Conservation (phyloP, 2,113 vertebrate genomes). For the Nesogale talazaci region DNA sequence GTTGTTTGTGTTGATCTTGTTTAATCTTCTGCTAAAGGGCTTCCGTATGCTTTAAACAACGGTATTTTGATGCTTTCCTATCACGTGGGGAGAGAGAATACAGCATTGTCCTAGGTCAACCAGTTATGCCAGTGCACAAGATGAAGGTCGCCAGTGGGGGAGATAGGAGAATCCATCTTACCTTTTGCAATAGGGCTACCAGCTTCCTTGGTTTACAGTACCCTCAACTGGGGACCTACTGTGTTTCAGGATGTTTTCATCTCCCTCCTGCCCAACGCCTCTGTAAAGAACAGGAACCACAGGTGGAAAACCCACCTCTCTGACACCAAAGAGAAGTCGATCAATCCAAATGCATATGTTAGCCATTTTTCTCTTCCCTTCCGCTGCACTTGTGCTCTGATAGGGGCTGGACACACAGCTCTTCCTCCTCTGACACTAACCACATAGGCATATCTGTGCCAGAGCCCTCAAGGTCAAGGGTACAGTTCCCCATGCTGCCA, state of each 20-base stretch:
- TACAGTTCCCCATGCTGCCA: not conserved
- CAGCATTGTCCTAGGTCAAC: not conserved
- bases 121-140: not conserved
- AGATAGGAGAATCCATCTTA: not conserved
- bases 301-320: not conserved
- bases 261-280: not conserved
- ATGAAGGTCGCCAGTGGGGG: not conserved
- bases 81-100: not conserved
- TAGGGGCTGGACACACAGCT: not conserved
- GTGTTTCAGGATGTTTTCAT: not conserved
- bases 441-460: not conserved
- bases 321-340: not conserved
- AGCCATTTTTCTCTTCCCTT: not conserved
- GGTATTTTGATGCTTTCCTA: not conserved
- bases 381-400: not conserved
- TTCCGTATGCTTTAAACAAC: not conserved
- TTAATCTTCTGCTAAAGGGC: not conserved
- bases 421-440: not conserved
- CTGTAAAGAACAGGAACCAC: not conserved
- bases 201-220: not conserved
- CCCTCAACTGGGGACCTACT: not conserved
- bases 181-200: accelerated
- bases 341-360: not conserved
- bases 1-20: not conserved
- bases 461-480: not conserved